These are phyloP conservation scores for Perodicticus potto DNA, from an alignment of 2,797 vertebrate species.

Conservation along the genomic window DNA sequence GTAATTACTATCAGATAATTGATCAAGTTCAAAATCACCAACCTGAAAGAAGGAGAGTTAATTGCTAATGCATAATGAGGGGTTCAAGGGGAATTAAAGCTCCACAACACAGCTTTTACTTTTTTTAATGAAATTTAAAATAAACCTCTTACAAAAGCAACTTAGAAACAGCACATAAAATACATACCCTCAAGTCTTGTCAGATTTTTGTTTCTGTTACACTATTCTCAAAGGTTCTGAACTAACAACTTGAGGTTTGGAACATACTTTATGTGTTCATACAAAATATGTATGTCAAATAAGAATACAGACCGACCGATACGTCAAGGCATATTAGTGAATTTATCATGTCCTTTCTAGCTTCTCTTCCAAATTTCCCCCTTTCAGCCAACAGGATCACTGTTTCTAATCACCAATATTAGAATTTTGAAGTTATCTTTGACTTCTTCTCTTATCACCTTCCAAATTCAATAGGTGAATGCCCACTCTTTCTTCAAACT, in stretches of 20 bases:
- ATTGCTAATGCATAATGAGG: slow-evolving; percentile 80
- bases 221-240: not conserved
- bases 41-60: slow-evolving; percentile 74
- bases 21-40: slow-evolving; percentile 84
- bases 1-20: slow-evolving; percentile 83
- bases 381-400: not conserved
- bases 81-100: slow-evolving; percentile 70
- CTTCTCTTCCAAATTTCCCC: not conserved
- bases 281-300: not conserved
- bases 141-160: slow-evolving; percentile 63
- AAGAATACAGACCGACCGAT: not conserved
- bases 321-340: not conserved
- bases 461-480: not conserved
- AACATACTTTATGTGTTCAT: not conserved
- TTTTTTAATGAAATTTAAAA: slow-evolving; percentile 73
- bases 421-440: not conserved
- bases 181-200: not conserved
- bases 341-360: not conserved
- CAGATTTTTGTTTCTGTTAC: not conserved
- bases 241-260: not conserved
- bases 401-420: not conserved
- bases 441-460: not conserved
- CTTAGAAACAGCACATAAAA: slow-evolving; percentile 60
- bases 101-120: slow-evolving; percentile 25
- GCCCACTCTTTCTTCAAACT: not conserved